Evolutionary conservation across 2,797 vertebrate species (phyloP).

Genomic region (Protosalanx chinensis): DNA sequence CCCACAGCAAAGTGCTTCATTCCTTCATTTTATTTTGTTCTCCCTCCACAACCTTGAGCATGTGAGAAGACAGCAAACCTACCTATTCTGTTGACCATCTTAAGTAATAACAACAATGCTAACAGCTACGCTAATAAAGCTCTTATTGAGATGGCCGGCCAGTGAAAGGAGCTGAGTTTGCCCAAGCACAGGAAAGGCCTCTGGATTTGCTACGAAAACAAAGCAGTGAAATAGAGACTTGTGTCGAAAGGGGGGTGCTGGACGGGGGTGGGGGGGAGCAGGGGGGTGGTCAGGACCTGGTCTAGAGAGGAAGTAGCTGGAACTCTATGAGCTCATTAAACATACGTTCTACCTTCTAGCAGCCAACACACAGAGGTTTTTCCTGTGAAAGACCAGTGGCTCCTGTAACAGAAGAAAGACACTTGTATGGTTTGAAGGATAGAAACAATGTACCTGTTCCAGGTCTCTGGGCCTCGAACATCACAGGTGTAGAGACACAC

Average conservation of each 20-base stretch:
- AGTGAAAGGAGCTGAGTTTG: slow-evolving; percentile 38
- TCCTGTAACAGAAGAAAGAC: too few species aligned
- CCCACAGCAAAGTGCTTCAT: too few species aligned
- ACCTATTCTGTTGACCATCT: neutral
- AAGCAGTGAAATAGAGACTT: slow-evolving; percentile 49
- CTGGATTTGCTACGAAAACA: slow-evolving; percentile 60
- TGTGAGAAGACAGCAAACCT: slow-evolving; percentile 16
- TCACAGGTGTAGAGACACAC: neutral
- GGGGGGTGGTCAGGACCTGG: neutral
- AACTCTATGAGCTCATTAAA: slow-evolving; percentile 30
- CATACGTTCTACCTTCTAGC: slow-evolving; percentile 27
- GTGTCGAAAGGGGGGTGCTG: slow-evolving; percentile 20
- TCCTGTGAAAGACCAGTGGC: neutral
- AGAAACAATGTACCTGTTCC: too few species aligned
- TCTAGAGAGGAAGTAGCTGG: slow-evolving; percentile 19
- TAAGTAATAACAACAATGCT: slow-evolving; percentile 27
- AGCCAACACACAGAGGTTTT: neutral
- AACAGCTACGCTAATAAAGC: slow-evolving; percentile 31
- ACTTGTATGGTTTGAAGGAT: neutral
- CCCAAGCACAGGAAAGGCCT: slow-evolving; percentile 35
- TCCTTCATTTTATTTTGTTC: too few species aligned
- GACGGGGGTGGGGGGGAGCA: slow-evolving; percentile 6
- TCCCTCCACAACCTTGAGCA: slow-evolving; percentile 3
- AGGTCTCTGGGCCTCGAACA: too few species aligned
- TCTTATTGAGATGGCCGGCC: slow-evolving; percentile 18